Conservation (phyloP, 2,888 invertebrate species). For the Campoplex nolae region DNA sequence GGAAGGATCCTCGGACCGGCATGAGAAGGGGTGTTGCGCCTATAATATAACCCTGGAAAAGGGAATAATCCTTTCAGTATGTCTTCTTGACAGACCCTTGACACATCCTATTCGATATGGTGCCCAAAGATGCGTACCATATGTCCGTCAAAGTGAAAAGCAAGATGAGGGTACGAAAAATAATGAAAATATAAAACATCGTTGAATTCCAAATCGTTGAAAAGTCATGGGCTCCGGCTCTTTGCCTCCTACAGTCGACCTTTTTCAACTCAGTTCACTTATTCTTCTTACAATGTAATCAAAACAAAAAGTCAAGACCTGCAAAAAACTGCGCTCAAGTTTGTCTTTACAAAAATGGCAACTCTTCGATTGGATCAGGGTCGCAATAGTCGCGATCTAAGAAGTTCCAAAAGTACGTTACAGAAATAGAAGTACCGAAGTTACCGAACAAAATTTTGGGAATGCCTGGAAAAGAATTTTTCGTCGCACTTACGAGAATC, state of each 20-base stretch:
- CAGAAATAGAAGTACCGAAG: slow-evolving; percentile 31
- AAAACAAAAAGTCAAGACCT: background rate
- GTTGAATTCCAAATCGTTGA: slow-evolving; percentile 16
- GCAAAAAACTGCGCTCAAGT: background rate
- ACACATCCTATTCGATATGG: slow-evolving; percentile 55
- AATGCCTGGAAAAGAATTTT: slow-evolving; percentile 44
- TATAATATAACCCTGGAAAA: slow-evolving; percentile 45
- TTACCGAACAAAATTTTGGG: slow-evolving; percentile 32
- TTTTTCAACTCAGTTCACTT: background rate
- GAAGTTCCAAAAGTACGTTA: slow-evolving; percentile 35
- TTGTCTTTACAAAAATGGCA: slow-evolving; percentile 5
- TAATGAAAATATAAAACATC: slow-evolving; percentile 42
- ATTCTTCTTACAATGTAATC: background rate
- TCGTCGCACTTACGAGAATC: slow-evolving; percentile 24
- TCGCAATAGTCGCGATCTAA: slow-evolving; percentile 31
- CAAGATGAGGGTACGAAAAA: background rate
- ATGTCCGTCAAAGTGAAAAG: slow-evolving; percentile 47
- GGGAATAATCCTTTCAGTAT: slow-evolving; percentile 27
- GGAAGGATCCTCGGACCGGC: slow-evolving; percentile 32
- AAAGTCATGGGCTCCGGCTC: background rate
- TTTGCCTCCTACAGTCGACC: background rate
- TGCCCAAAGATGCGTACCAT: slow-evolving; percentile 57
- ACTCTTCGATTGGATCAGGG: slow-evolving; percentile 39
- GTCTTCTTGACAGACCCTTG: slow-evolving; percentile 57
- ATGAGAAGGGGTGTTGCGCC: slow-evolving; percentile 7